Evolutionary conservation across 2,888 invertebrate species (phyloP).

Genomic region (Drosophila lutescens): DNA sequence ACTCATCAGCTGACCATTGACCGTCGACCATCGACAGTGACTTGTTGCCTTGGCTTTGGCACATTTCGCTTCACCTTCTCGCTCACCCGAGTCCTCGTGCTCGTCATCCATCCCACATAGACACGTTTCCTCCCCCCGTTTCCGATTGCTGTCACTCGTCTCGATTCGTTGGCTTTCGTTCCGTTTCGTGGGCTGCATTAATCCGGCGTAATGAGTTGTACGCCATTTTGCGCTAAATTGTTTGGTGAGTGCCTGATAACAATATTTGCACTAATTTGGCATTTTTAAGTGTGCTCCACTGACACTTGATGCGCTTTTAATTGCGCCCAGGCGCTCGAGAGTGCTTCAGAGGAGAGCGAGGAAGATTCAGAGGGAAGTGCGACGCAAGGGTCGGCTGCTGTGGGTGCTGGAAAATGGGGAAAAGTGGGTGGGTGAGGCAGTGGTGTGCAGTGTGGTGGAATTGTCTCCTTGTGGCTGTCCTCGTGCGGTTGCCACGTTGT

Average conservation of each 20-base stretch:
- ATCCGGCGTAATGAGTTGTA: conserved; percentile 83
- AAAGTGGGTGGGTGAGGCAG: background rate
- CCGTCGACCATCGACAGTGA: conserved; percentile 18
- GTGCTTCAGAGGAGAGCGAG: conserved; percentile 53
- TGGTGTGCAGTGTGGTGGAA: background rate
- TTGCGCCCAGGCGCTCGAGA: conserved; percentile 81
- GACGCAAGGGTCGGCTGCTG: conserved; percentile 20
- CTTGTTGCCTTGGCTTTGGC: conserved; percentile 36
- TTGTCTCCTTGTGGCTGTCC: conserved; percentile 45
- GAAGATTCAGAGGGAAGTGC: conserved; percentile 5
- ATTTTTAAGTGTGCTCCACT: conserved; percentile 83
- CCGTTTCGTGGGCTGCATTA: conserved; percentile 63
- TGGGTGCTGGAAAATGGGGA: conserved; percentile 13
- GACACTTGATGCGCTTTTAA: conserved; percentile 84
- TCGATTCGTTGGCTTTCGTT: conserved; percentile 25
- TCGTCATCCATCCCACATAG: conserved; percentile 2
- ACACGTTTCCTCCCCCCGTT: background rate
- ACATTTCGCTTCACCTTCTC: conserved; percentile 6
- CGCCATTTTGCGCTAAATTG: conserved; percentile 83
- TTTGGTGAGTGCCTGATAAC: conserved; percentile 82
- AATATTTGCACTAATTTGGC: conserved; percentile 84
- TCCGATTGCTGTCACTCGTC: conserved; percentile 5
- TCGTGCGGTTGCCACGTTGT: conserved; percentile 64
- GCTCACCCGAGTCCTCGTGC: background rate
- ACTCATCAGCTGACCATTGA: conserved; percentile 21